Evolutionary conservation across 1,140 invertebrate species (phyloP).

Genomic region (Caenorhabditis inopinata): DNA sequence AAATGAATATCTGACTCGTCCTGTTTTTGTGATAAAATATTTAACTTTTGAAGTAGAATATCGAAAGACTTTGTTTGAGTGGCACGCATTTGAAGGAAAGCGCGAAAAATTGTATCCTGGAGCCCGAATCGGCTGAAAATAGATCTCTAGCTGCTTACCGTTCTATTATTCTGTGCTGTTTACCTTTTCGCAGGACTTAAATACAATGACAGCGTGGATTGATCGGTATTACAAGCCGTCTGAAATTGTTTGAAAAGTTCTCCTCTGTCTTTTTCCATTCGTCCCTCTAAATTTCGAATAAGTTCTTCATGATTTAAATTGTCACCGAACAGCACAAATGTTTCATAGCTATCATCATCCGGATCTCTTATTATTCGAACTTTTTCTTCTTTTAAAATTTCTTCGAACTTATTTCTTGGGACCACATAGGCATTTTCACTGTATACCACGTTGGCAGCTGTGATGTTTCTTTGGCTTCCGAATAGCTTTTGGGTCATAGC

Average conservation of each 20-base stretch:
- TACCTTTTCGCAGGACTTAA: background rate
- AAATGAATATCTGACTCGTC: background rate
- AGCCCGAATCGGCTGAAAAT: background rate
- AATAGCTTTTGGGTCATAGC: constrained; percentile 22
- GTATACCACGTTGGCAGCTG: background rate
- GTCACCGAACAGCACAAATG: background rate
- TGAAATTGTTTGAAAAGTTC: background rate
- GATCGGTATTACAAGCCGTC: background rate
- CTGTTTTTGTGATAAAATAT: background rate
- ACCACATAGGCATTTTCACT: background rate
- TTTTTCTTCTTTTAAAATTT: background rate
- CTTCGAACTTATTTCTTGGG: background rate
- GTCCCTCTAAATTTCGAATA: background rate
- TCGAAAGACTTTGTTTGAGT: background rate
- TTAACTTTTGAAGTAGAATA: background rate
- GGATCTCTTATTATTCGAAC: background rate
- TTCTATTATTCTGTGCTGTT: background rate
- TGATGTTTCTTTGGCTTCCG: background rate
- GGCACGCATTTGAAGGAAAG: background rate
- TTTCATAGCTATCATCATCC: background rate
- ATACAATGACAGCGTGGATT: background rate
- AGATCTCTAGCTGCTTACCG: background rate
- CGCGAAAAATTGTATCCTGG: background rate
- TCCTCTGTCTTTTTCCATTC: background rate
- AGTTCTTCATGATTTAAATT: background rate